phyloP scores from a whole-genome alignment of 2,888 invertebrate genomes.

The Lottia scabra region DNA sequence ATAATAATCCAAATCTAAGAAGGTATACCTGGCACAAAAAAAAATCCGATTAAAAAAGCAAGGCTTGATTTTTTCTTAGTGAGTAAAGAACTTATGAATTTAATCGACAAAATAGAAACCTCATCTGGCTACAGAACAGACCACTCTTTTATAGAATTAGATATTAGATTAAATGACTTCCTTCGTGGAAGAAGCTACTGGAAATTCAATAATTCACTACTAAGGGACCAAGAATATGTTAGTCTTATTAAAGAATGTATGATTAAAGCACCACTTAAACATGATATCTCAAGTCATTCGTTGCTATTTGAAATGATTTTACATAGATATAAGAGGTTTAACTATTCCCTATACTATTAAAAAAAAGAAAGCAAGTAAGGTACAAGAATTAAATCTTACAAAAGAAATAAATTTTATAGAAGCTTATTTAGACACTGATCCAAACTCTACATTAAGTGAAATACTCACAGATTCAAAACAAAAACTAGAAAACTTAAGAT shows the following conservation, averaged over 20 bases:
- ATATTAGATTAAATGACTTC: conserved; percentile 6
- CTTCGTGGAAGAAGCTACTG: conserved; percentile 13
- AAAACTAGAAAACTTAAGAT: not conserved
- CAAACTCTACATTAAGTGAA: not conserved
- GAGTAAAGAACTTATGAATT: too few relatives aligned
- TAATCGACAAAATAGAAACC: not conserved
- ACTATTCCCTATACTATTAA: not conserved
- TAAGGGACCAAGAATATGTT: conserved; percentile 6
- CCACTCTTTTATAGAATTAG: conserved; percentile 9
- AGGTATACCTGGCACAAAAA: conserved; percentile 13
- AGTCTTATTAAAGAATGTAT: conserved; percentile 1
- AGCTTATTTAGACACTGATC: not conserved
- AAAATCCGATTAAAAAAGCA: conserved; percentile 16
- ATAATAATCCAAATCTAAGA: not conserved
- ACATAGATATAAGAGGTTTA: not conserved
- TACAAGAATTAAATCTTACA: not conserved
- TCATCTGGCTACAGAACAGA: conserved; percentile 14
- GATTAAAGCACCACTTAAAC: not conserved
- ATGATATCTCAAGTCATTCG: too few relatives aligned
- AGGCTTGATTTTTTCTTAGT: conserved; percentile 12
- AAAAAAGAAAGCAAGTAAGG: not conserved
- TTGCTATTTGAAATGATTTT: not conserved
- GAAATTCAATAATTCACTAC: conserved; percentile 18
- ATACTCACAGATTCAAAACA: not conserved
- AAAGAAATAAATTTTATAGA: not conserved